Percentiles rank a stretch among this genome's conserved stretches.
phyloP scores from a whole-genome alignment of 2,113 vertebrate species.

The Anarhynchus alexandrinus region DNA sequence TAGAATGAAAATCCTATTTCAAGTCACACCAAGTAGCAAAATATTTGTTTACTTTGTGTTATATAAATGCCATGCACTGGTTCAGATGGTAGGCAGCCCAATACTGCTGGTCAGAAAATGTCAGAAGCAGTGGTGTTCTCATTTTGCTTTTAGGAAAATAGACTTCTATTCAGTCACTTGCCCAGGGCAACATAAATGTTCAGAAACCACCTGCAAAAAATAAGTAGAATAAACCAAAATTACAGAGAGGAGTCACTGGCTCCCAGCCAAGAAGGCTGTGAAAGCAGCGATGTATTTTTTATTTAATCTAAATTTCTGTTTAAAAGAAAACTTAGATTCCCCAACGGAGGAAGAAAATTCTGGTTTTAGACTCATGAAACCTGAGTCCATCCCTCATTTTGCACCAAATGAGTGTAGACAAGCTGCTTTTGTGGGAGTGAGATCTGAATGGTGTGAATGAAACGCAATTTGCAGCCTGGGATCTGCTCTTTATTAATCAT shows the following conservation, averaged over 20 bases:
- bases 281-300: slow-evolving; percentile 48
- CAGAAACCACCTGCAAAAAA: slow-evolving; percentile 53
- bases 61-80: neutral
- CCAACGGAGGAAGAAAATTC: slow-evolving; percentile 27
- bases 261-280: slow-evolving; percentile 15
- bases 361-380: slow-evolving; percentile 33
- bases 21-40: neutral
- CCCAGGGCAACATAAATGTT: neutral
- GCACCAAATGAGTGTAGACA: slow-evolving; percentile 47
- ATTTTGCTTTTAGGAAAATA: neutral
- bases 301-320: slow-evolving; percentile 54
- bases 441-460: slow-evolving; percentile 42
- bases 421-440: neutral
- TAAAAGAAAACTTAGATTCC: slow-evolving; percentile 54
- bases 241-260: neutral
- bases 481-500: slow-evolving; percentile 60
- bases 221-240: slow-evolving; percentile 26
- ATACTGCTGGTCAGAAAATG: neutral
- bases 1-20: neutral
- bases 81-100: neutral
- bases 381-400: slow-evolving; percentile 38
- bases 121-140: neutral
- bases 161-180: neutral
- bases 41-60: neutral
- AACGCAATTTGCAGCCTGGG: slow-evolving; percentile 18